Percentiles rank a stretch among this genome's conserved stretches.
These are phyloP conservation scores for Tachina fera DNA, from an alignment of 2,888 invertebrate species.

Conservation along the genomic window DNA sequence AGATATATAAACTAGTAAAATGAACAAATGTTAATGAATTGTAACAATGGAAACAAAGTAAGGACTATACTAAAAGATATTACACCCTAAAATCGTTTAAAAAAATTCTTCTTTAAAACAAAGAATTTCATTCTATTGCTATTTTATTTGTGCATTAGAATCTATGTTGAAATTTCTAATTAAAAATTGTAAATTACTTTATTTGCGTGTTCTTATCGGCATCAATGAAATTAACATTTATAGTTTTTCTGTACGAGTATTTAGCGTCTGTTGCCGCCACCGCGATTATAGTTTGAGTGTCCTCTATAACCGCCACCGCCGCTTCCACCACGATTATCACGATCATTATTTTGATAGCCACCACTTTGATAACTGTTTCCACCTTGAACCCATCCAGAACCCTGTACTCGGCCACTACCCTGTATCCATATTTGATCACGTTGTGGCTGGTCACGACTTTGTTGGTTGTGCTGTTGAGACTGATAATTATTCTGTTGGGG, in stretches of 20 bases:
- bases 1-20: too few relatives aligned
- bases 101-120: too few relatives aligned
- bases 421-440: slow-evolving; percentile 77
- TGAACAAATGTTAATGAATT: too few relatives aligned
- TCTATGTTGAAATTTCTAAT: not conserved
- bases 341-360: slow-evolving; percentile 45
- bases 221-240: not conserved
- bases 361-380: slow-evolving; percentile 73
- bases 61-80: too few relatives aligned
- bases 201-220: slow-evolving; percentile 5
- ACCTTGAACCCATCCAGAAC: slow-evolving; percentile 79
- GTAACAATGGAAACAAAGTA: too few relatives aligned
- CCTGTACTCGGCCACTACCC: slow-evolving; percentile 82
- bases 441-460: slow-evolving; percentile 23
- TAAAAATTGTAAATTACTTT: not conserved
- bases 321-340: slow-evolving; percentile 46
- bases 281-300: slow-evolving; percentile 40
- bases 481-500: slow-evolving; percentile 74
- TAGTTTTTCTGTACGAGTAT: not conserved
- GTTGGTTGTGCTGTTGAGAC: slow-evolving; percentile 69
- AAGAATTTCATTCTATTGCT: too few relatives aligned
- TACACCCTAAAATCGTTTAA: too few relatives aligned
- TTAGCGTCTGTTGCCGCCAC: slow-evolving; percentile 63
- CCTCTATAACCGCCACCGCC: slow-evolving; percentile 40
- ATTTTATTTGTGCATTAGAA: not conserved